Conservation (phyloP, 2,888 invertebrate species). For the Pyrochroa serraticornis region DNA sequence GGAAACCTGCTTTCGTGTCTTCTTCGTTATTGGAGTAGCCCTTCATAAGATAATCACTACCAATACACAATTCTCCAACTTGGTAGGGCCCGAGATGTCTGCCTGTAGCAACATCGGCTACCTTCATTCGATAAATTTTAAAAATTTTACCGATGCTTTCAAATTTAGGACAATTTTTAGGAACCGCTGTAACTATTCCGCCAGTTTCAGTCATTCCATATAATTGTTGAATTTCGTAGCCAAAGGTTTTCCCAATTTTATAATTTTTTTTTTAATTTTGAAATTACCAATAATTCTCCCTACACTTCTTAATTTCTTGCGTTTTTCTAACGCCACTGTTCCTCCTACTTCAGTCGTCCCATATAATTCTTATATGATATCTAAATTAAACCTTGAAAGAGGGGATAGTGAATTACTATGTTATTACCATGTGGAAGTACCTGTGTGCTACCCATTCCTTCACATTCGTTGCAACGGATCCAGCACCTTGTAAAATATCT, state of each 20-base stretch:
- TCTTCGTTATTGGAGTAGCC: slow-evolving; percentile 76
- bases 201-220: slow-evolving; percentile 46
- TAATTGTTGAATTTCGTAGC: slow-evolving; percentile 19
- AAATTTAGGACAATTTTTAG: slow-evolving; percentile 53
- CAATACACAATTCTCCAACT: slow-evolving; percentile 79
- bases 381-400: too few relatives aligned
- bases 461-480: too few relatives aligned
- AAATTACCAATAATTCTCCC: too few relatives aligned
- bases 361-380: too few relatives aligned
- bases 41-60: slow-evolving; percentile 67
- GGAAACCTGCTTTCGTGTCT: slow-evolving; percentile 73
- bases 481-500: too few relatives aligned
- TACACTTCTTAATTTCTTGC: too few relatives aligned
- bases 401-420: too few relatives aligned
- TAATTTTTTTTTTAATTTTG: too few relatives aligned
- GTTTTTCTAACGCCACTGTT: too few relatives aligned
- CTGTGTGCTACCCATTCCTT: too few relatives aligned
- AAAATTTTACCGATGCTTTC: slow-evolving; percentile 68
- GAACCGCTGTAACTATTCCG: slow-evolving; percentile 57
- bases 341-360: too few relatives aligned
- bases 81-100: slow-evolving; percentile 59
- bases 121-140: slow-evolving; percentile 65
- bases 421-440: too few relatives aligned
- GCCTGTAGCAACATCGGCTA: slow-evolving; percentile 62
- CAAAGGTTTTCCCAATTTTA: slow-evolving; percentile 11